A percentile compares a stretch with the other conserved stretches of the same genome.
Evolutionary conservation across 2,113 vertebrate species (phyloP).

Genomic region (Sapayoa aenigma): DNA sequence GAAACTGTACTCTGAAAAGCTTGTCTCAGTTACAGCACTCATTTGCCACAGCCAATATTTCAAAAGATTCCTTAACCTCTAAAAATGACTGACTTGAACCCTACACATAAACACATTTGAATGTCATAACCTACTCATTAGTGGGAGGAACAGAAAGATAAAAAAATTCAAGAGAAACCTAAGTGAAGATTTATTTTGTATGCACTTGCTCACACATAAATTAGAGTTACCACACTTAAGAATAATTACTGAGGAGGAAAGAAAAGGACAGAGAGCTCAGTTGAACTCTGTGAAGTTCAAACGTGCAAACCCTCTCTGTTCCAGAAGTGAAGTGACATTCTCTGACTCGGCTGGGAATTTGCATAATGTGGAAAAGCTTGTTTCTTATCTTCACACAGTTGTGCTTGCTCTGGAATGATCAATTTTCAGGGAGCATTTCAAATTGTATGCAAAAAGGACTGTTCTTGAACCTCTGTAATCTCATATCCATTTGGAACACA

Average conservation of each 20-base stretch:
- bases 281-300: slow-evolving; percentile 27
- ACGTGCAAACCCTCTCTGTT: not conserved
- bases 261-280: not conserved
- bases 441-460: not conserved
- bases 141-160: not conserved
- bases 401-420: not conserved
- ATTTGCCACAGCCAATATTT: not conserved
- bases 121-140: slow-evolving; percentile 11
- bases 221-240: not conserved
- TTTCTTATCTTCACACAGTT: slow-evolving; percentile 28
- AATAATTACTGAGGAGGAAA: not conserved
- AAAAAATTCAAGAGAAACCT: not conserved
- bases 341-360: not conserved
- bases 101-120: not conserved
- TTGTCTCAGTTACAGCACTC: not conserved
- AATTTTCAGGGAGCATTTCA: slow-evolving; percentile 18
- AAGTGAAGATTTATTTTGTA: slow-evolving; percentile 2
- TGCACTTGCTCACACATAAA: not conserved
- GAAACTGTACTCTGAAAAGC: not conserved
- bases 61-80: not conserved
- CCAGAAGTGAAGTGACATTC: not conserved
- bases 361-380: slow-evolving; percentile 19
- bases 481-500: not conserved
- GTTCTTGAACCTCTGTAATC: slow-evolving; percentile 6
- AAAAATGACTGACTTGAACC: not conserved